A percentile compares a stretch with the other conserved stretches of the same genome.
Conservation (phyloP, 2,797 vertebrate species). For the Podarcis lilfordi region DNA sequence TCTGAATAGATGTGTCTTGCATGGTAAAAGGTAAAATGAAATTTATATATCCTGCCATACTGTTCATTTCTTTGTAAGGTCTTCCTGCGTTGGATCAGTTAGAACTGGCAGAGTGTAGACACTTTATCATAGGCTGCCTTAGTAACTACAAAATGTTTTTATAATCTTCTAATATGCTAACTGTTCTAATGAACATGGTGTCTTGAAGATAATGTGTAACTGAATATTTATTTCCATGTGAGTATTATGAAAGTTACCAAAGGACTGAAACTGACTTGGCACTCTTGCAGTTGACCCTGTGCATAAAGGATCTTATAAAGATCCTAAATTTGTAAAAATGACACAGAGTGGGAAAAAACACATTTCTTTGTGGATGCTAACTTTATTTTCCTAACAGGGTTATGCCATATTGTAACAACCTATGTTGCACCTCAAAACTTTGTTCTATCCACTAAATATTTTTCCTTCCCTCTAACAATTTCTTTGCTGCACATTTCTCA, state of each 20-base stretch:
- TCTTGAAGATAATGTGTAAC: conserved; percentile 79
- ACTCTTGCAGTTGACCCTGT: conserved; percentile 74
- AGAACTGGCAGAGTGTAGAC: conserved; percentile 75
- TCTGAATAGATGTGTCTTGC: conserved; percentile 69
- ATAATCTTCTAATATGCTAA: conserved; percentile 75
- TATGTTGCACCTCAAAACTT: conserved; percentile 70
- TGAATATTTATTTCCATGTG: conserved; percentile 86
- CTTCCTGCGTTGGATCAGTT: conserved; percentile 66
- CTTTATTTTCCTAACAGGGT: conserved; percentile 81
- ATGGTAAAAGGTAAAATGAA: conserved; percentile 61
- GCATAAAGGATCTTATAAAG: conserved; percentile 60
- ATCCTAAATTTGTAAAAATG: conserved; percentile 65
- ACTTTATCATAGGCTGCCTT: conserved; percentile 82
- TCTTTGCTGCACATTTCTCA: conserved; percentile 77
- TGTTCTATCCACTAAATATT: conserved; percentile 80
- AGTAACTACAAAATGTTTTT: conserved; percentile 73
- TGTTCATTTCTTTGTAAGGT: conserved; percentile 63
- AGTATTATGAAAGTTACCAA: conserved; percentile 89
- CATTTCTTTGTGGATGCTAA: conserved; percentile 76
- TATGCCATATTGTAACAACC: conserved; percentile 73
- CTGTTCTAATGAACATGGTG: conserved; percentile 74
- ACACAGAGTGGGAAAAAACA: conserved; percentile 76
- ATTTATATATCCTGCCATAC: conserved; percentile 62
- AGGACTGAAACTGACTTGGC: conserved; percentile 80
- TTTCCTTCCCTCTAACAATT: conserved; percentile 79